A percentile compares a stretch with the other conserved stretches of the same genome.
Evolutionary conservation across 2,888 invertebrate species (phyloP).

Genomic region (Lacanobia oleracea): DNA sequence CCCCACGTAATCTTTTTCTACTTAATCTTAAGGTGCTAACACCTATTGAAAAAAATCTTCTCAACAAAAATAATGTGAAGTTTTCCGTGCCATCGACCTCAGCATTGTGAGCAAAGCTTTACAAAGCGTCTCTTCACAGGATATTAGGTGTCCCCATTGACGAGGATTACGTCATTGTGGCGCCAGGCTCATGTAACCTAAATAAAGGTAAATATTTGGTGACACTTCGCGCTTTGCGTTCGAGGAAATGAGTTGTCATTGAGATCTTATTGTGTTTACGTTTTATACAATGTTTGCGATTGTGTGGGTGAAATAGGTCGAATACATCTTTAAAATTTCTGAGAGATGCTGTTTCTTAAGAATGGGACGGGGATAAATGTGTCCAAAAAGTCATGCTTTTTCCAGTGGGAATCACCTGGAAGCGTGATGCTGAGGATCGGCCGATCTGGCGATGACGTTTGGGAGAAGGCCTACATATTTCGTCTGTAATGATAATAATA

Average conservation of each 20-base stretch:
- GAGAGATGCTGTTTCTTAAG: background rate
- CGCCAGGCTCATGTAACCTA: conserved; percentile 30
- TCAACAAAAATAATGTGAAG: conserved; percentile 5
- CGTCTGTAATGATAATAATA: too few relatives aligned
- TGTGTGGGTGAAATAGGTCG: conserved; percentile 6
- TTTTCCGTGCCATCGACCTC: conserved; percentile 15
- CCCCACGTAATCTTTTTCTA: background rate
- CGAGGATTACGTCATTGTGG: conserved; percentile 50
- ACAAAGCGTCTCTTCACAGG: conserved; percentile 54
- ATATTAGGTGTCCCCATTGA: conserved; percentile 65
- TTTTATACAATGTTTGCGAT: conserved; percentile 20
- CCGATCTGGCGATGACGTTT: too few relatives aligned
- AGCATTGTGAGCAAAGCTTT: conserved; percentile 20
- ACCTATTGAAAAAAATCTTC: background rate
- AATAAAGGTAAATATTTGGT: conserved; percentile 54
- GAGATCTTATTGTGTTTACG: conserved; percentile 35
- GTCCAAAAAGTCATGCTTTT: background rate
- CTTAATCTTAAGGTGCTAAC: too few relatives aligned
- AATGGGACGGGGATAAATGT: background rate
- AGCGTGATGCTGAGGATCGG: too few relatives aligned
- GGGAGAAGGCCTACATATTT: too few relatives aligned
- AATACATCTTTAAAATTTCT: background rate
- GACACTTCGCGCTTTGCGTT: conserved; percentile 39
- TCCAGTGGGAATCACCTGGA: too few relatives aligned
- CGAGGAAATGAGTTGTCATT: conserved; percentile 50